Percentiles rank a stretch among this genome's conserved stretches.
Evolutionary conservation across 2,888 invertebrate genomes (phyloP).

Genomic region (Drosophila sordidapex): DNA sequence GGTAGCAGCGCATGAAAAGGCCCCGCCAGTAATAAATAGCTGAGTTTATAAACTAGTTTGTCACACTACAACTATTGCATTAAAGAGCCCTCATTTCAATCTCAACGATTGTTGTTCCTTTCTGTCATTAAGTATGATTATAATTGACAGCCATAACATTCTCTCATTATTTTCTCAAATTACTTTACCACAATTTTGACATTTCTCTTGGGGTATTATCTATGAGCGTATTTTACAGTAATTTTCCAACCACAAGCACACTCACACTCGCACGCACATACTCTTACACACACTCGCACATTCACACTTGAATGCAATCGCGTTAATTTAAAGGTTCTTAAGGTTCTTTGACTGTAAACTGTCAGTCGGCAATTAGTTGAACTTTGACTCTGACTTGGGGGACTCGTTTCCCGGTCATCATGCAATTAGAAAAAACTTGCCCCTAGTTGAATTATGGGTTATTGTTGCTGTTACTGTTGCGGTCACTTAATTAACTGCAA

Average conservation of each 20-base stretch:
- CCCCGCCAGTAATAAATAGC: background rate
- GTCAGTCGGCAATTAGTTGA: conserved; percentile 71
- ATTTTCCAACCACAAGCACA: conserved; percentile 1
- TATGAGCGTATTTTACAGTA: background rate
- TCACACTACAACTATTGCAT: background rate
- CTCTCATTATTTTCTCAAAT: conserved; percentile 17
- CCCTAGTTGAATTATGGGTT: conserved; percentile 57
- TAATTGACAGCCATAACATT: conserved; percentile 12
- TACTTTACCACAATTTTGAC: conserved; percentile 3
- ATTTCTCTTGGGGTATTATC: conserved; percentile 34
- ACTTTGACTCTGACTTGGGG: conserved; percentile 66
- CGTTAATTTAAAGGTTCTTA: conserved; percentile 69
- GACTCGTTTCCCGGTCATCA: conserved; percentile 7
- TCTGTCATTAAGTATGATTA: background rate
- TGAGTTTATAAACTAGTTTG: background rate
- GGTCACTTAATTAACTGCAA: conserved; percentile 69
- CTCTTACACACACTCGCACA: background rate
- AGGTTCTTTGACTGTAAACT: conserved; percentile 70
- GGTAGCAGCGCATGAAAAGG: background rate
- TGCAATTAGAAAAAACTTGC: conserved; percentile 64
- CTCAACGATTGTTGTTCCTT: conserved; percentile 1
- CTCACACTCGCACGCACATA: background rate
- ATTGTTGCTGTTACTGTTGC: conserved; percentile 23
- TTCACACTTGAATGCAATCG: conserved; percentile 8
- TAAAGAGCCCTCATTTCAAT: background rate